Base-by-base conservation (phyloP, 2,797 vertebrate genomes). In the Discoglossus pictus region DNA sequence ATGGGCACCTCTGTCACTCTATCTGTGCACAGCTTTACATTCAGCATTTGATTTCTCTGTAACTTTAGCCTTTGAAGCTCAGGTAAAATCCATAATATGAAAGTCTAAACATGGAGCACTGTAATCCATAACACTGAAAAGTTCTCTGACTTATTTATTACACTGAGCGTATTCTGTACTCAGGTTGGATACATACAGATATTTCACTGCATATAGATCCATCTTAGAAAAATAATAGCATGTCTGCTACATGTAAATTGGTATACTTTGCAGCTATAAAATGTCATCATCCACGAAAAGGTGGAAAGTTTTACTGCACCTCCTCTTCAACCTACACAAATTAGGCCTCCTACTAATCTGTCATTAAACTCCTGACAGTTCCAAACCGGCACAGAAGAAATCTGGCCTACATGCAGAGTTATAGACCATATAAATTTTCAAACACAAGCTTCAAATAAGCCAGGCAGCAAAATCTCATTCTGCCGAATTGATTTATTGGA, bases 401-500 rank as follows among this genome's bases (percentile, higher is more conserved):
- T 62, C 67, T 62, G 51, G 34, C 67, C 42, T 62, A 44, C 40
- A 62, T 56, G 59, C 39, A 55, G 59, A 69, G 18, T 62, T 62
- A 69, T 69, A 39, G 58, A 31, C 43, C 42, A 11, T 69, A 62
- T 69, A 62, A 55, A 69, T 69, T 69, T 54, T 48, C 55, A 62
- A 47, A 50, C 59, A 62, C 50, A 69, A 54, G 56, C 66, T 61
- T 69, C 58, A 69, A 69, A 54, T 55, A 61, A 54, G 66, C 40
- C 66, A 55, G 59, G 51, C 51, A 50, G 67, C 40, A 61, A 54
- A 69, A 62, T 69, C 50, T 47, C 40, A 61, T 69, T 69, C 50
- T 69, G 67, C 50, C 36, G 42, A 47, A 62, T 48, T 62, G 59
- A 69, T 69, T 69, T 69, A 69, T 61, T 21, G 40, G 40, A 15